A percentile compares a stretch with the other conserved stretches of the same genome.
phyloP scores from a whole-genome alignment of 1,140 invertebrate species.

The Listronotus bonariensis region DNA sequence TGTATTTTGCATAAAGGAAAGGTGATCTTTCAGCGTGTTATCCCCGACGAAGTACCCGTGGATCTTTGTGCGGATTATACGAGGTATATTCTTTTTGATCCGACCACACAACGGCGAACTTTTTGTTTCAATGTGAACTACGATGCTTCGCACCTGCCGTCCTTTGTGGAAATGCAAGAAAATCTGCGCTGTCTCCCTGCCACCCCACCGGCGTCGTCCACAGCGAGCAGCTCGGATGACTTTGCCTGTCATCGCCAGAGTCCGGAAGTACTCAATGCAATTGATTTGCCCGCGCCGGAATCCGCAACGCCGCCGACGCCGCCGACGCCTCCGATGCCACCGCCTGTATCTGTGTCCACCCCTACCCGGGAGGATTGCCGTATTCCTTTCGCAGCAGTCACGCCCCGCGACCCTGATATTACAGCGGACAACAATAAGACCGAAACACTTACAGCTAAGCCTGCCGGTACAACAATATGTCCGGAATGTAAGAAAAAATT shows the following conservation, averaged over 20 bases:
- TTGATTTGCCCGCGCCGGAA: background rate
- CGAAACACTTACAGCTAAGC: background rate
- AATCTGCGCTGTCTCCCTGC: background rate
- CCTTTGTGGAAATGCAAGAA: background rate
- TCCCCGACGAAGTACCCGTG: too few relatives aligned
- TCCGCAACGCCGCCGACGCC: background rate
- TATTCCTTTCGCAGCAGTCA: background rate
- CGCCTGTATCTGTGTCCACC: background rate
- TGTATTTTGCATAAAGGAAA: too few relatives aligned
- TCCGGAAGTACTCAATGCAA: background rate
- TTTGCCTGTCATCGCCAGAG: background rate
- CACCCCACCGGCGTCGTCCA: background rate
- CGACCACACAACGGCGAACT: background rate
- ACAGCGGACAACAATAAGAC: background rate
- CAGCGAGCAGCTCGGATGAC: background rate
- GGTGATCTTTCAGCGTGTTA: too few relatives aligned
- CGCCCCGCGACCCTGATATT: background rate
- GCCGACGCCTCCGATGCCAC: background rate
- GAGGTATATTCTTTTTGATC: too few relatives aligned
- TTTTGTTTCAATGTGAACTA: constrained; percentile 1
- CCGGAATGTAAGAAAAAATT: background rate
- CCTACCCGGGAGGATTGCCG: background rate
- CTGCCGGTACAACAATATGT: constrained; percentile 1
- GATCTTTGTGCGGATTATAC: background rate
- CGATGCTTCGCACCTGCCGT: constrained; percentile 1